Conservation (phyloP, 2,888 invertebrate genomes). For the Altica lythri region DNA sequence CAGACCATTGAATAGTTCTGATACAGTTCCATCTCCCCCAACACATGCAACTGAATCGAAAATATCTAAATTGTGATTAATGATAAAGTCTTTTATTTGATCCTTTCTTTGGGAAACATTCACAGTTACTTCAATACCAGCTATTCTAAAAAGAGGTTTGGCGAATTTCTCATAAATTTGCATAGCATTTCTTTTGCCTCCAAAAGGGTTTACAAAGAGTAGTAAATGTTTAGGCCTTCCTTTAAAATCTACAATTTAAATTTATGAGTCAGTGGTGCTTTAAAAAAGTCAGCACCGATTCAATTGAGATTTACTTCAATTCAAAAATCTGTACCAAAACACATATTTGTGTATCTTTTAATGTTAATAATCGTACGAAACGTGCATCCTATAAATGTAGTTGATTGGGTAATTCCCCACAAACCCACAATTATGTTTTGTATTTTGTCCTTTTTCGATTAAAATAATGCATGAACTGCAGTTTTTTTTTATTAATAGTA, state of each 20-base stretch:
- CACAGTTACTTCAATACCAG: constrained; percentile 69
- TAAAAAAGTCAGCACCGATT: too few relatives aligned
- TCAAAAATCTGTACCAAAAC: too few relatives aligned
- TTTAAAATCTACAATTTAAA: constrained; percentile 59
- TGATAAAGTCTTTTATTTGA: constrained; percentile 74
- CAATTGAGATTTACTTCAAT: too few relatives aligned
- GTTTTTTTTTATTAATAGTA: too few relatives aligned
- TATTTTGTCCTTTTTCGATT: too few relatives aligned
- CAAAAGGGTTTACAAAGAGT: constrained; percentile 83
- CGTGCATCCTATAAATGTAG: too few relatives aligned
- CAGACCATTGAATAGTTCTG: constrained; percentile 79
- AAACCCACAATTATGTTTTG: too few relatives aligned
- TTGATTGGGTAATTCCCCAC: too few relatives aligned
- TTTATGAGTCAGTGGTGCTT: too few relatives aligned
- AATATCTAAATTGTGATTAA: constrained; percentile 62
- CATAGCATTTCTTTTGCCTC: constrained; percentile 75
- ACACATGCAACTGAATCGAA: constrained; percentile 77
- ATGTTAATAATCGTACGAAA: too few relatives aligned
- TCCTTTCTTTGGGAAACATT: constrained; percentile 75
- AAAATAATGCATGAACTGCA: too few relatives aligned
- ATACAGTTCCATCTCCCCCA: constrained; percentile 86
- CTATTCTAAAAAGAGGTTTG: constrained; percentile 66
- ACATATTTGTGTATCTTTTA: too few relatives aligned
- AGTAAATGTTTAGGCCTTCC: constrained; percentile 72
- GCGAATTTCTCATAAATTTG: constrained; percentile 76